Evolutionary conservation across 2,113 vertebrate genomes (phyloP).

Genomic region (Microcebus tavaratra): DNA sequence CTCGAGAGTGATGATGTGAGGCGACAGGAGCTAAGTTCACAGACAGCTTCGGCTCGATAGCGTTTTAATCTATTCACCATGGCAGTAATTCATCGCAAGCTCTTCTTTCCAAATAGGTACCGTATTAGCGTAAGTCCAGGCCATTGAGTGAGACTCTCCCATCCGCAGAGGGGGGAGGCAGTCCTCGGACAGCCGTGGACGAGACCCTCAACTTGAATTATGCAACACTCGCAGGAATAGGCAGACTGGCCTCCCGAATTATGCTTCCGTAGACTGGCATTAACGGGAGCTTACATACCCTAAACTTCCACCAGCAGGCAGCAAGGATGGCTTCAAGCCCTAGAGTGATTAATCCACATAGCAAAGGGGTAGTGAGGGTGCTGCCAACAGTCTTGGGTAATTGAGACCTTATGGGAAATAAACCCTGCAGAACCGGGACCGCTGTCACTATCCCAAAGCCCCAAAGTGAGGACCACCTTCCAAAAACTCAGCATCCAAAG

Average conservation of each 20-base stretch:
- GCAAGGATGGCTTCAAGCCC: not conserved
- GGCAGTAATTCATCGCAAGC: not conserved
- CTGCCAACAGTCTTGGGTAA: conserved; percentile 16
- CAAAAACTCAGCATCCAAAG: conserved; percentile 21
- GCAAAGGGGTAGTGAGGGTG: not conserved
- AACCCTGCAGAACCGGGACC: not conserved
- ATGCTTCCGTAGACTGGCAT: not conserved
- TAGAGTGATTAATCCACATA: not conserved
- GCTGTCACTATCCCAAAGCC: not conserved
- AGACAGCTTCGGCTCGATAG: not conserved
- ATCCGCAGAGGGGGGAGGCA: not conserved
- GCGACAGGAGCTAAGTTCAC: not conserved
- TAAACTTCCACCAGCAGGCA: not conserved
- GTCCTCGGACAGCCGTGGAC: not conserved
- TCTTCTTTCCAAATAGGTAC: not conserved
- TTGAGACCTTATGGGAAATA: not conserved
- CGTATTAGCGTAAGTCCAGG: not conserved
- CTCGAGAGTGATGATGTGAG: not conserved
- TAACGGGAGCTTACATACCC: not conserved
- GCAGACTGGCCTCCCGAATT: not conserved
- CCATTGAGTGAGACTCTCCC: not conserved
- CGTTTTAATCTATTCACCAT: not conserved
- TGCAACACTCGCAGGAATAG: not conserved
- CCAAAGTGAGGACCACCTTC: not conserved
- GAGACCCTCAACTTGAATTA: conserved; percentile 7